These are phyloP conservation scores for Neocloeon triangulifer DNA, from an alignment of 1,140 invertebrate genomes.

Conservation along the genomic window DNA sequence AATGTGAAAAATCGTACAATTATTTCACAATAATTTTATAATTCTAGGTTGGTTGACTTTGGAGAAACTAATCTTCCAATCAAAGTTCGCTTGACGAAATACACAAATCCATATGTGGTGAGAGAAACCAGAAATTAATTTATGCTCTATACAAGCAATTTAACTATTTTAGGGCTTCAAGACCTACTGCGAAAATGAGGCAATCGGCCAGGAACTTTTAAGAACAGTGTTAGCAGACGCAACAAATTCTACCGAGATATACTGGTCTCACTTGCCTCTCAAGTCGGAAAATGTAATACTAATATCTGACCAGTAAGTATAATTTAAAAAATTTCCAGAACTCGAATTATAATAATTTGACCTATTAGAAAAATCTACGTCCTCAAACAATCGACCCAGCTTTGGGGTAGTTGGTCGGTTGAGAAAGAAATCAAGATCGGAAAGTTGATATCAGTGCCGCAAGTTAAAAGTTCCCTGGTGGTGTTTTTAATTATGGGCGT, in stretches of 20 bases:
- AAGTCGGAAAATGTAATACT: conserved; percentile 27
- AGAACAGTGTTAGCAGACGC: conserved; percentile 31
- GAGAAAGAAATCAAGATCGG: conserved; percentile 1
- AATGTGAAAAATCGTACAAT: no score
- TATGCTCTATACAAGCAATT: background rate
- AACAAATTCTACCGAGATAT: conserved; percentile 44
- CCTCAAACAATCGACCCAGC: background rate
- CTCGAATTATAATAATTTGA: background rate
- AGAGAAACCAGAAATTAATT: conserved; percentile 9
- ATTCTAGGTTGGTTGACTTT: conserved; percentile 3
- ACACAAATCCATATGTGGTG: conserved; percentile 39
- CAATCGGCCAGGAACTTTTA: conserved; percentile 35
- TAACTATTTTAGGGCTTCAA: conserved; percentile 29
- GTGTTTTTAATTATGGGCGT: conserved; percentile 12
- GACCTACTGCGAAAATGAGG: conserved; percentile 35
- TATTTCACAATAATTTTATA: no score
- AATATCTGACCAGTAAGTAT: conserved; percentile 35
- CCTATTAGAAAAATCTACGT: background rate
- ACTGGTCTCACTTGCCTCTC: conserved; percentile 43
- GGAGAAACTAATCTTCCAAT: conserved; percentile 23
- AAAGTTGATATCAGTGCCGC: background rate
- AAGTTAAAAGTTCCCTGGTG: background rate
- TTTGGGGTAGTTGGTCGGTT: background rate
- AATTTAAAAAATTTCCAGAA: no score
- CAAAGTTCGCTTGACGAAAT: conserved; percentile 40